Evolutionary conservation across 2,888 invertebrate species (phyloP).

Genomic region (Electrophaes corylata): DNA sequence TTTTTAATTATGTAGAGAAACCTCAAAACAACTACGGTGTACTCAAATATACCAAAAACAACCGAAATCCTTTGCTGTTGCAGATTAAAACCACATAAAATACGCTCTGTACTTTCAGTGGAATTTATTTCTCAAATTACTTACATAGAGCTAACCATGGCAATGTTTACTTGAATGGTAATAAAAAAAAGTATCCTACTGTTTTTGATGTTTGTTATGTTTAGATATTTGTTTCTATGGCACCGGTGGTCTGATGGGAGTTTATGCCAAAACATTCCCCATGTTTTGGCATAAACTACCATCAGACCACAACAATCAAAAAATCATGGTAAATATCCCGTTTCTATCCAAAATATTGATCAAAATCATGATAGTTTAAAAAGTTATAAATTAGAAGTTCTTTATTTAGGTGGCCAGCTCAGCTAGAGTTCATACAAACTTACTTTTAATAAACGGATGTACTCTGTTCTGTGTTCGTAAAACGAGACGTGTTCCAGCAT

Average conservation of each 20-base stretch:
- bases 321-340: too few relatives aligned
- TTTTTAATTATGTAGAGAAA: slow-evolving; percentile 8
- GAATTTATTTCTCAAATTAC: background rate
- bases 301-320: too few relatives aligned
- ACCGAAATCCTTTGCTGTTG: slow-evolving; percentile 6
- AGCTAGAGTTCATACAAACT: background rate
- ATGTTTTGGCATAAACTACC: too few relatives aligned
- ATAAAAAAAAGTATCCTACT: background rate
- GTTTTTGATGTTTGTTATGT: background rate
- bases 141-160: background rate
- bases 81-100: slow-evolving; percentile 9
- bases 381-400: background rate
- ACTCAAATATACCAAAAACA: slow-evolving; percentile 1
- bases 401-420: background rate
- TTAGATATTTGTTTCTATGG: too few relatives aligned
- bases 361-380: too few relatives aligned
- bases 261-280: too few relatives aligned
- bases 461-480: slow-evolving; percentile 17
- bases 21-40: background rate
- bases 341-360: too few relatives aligned
- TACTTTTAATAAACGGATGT: background rate
- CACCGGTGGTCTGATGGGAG: too few relatives aligned
- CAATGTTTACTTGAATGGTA: background rate
- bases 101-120: slow-evolving; percentile 1
- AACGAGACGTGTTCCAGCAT: slow-evolving; percentile 63